Evolutionary conservation across 2,797 vertebrate genomes (phyloP).

Genomic region (Chloroceryle inda): DNA sequence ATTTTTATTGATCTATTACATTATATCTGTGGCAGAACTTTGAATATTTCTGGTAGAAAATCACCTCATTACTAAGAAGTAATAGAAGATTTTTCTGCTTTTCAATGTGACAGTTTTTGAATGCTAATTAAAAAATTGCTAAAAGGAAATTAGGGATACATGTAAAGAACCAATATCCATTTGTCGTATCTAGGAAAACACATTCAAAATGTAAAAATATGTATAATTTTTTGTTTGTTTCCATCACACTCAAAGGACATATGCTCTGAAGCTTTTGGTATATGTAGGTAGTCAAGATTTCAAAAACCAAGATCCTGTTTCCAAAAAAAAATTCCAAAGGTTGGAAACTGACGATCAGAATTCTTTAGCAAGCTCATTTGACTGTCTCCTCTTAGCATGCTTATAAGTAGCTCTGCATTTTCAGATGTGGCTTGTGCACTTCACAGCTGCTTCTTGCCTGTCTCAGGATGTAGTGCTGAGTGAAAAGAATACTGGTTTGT

Average conservation of each 20-base stretch:
- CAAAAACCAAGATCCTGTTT: neutral
- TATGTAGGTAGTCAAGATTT: neutral
- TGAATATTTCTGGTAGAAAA: slow-evolving; percentile 29
- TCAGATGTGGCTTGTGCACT: neutral
- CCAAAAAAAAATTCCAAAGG: neutral
- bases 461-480: slow-evolving; percentile 22
- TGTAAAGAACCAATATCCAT: slow-evolving; percentile 56
- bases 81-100: slow-evolving; percentile 32
- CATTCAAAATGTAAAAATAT: neutral
- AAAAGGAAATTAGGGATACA: neutral
- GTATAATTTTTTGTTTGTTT: slow-evolving; percentile 15
- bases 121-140: slow-evolving; percentile 22
- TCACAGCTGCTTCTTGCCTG: neutral
- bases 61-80: neutral
- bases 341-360: neutral
- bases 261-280: neutral
- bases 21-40: slow-evolving; percentile 53
- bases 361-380: neutral
- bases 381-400: neutral
- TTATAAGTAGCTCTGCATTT: neutral
- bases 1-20: neutral
- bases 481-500: neutral
- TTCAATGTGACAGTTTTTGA: neutral
- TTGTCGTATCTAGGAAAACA: slow-evolving; percentile 44
- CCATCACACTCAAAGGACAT: slow-evolving; percentile 21